Conservation (phyloP, 2,113 vertebrate species). For the Melanerpes aurifrons region DNA sequence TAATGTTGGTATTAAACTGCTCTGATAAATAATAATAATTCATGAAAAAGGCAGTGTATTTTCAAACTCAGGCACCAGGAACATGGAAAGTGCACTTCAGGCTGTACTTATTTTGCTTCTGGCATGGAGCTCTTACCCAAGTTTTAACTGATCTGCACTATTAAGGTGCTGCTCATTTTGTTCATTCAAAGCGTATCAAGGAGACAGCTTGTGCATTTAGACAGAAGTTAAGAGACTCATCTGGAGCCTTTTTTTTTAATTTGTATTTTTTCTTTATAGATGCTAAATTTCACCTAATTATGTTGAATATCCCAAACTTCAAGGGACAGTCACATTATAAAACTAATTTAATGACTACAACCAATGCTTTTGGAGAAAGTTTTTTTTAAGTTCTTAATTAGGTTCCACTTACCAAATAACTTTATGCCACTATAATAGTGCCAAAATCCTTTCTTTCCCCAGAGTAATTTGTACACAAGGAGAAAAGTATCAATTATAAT, state of each 20-base stretch:
- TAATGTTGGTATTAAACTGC: not conserved
- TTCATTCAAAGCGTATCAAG: not conserved
- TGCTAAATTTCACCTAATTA: not conserved
- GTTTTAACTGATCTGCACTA: not conserved
- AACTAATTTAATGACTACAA: not conserved
- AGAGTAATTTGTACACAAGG: not conserved
- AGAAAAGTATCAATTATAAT: not conserved
- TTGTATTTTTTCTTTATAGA: not conserved
- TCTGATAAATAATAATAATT: not conserved
- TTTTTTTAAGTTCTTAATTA: not conserved
- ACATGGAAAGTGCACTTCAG: not conserved
- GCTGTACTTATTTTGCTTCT: not conserved
- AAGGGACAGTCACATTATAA: not conserved
- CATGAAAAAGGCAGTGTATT: not conserved
- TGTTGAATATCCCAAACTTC: not conserved
- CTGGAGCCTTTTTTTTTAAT: not conserved
- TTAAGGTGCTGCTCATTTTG: not conserved
- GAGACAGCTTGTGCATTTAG: not conserved
- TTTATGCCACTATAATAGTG: not conserved
- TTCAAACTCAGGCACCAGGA: not conserved
- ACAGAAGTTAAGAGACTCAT: not conserved
- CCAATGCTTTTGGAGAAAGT: not conserved
- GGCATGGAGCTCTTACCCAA: not conserved
- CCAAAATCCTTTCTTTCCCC: fast-evolving
- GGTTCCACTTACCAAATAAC: not conserved